Evolutionary conservation across 2,113 vertebrate genomes (phyloP).

Genomic region (Calidris pygmaea): DNA sequence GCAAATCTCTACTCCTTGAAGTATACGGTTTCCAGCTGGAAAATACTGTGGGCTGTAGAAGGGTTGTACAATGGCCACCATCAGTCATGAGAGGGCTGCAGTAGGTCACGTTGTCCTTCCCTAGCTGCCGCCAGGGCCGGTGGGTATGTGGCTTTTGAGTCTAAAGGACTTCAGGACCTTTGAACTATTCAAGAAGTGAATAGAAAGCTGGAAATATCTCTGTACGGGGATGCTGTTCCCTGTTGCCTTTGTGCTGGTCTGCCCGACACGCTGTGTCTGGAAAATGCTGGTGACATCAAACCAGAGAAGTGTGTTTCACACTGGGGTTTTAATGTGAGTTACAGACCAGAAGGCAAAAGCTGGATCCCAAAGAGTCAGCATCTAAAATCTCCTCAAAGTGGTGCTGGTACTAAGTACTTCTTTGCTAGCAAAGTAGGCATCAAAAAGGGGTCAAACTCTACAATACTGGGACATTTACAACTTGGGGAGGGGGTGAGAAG

Average conservation of each 20-base stretch:
- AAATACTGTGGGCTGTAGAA: not conserved
- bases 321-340: not conserved
- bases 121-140: fast-evolving
- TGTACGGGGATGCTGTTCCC: not conserved
- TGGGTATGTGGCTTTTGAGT: not conserved
- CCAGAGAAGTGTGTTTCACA: not conserved
- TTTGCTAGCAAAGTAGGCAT: not conserved
- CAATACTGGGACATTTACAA: not conserved
- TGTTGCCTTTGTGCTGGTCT: not conserved
- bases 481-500: not conserved
- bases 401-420: not conserved
- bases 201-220: not conserved
- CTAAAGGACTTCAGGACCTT: not conserved
- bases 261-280: not conserved
- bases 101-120: not conserved
- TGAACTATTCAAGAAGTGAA: not conserved
- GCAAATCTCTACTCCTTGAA: not conserved
- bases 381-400: not conserved
- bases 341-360: not conserved
- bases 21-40: not conserved
- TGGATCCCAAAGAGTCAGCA: not conserved
- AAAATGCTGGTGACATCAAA: not conserved
- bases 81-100: not conserved
- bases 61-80: not conserved
- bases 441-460: not conserved